These are phyloP conservation scores for Lissocephala sabroskyi DNA, from an alignment of 2,888 invertebrate genomes.

Conservation along the genomic window DNA sequence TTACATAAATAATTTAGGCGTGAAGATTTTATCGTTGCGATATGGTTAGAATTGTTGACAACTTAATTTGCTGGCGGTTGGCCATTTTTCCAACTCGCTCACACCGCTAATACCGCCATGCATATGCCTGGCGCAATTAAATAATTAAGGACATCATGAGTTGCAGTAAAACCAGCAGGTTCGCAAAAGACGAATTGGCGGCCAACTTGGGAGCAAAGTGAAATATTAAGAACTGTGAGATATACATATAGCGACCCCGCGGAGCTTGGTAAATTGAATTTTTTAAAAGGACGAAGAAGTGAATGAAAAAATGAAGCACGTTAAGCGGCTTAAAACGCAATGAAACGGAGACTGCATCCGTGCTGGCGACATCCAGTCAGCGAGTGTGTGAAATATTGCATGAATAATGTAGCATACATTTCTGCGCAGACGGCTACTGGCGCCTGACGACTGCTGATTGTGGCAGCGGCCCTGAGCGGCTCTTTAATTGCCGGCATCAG, in stretches of 20 bases:
- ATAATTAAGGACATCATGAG: no score
- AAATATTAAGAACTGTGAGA: no score
- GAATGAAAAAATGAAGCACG: conserved; percentile 52
- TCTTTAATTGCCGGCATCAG: conserved; percentile 59
- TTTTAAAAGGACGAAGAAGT: conserved; percentile 39
- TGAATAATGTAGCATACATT: conserved; percentile 41
- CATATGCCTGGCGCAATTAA: no score
- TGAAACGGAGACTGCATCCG: conserved; percentile 13
- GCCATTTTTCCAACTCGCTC: background rate
- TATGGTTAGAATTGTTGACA: conserved; percentile 62
- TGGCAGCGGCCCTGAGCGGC: conserved; percentile 5
- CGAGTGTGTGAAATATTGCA: conserved; percentile 40
- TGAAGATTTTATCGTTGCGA: conserved; percentile 61
- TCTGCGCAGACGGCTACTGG: background rate
- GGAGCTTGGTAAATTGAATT: conserved; percentile 19
- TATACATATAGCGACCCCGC: conserved; percentile 31
- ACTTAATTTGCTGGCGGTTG: conserved; percentile 57
- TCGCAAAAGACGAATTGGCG: no score
- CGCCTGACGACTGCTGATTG: background rate
- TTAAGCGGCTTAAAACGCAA: conserved; percentile 8
- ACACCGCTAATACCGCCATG: no score
- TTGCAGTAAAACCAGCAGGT: no score
- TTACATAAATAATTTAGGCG: conserved; percentile 61
- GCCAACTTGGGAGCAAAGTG: no score
- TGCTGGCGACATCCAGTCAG: conserved; percentile 4